A percentile compares a stretch with the other conserved stretches of the same genome.
phyloP scores from a whole-genome alignment of 2,113 vertebrate genomes.

The Pomatostomus ruficeps region DNA sequence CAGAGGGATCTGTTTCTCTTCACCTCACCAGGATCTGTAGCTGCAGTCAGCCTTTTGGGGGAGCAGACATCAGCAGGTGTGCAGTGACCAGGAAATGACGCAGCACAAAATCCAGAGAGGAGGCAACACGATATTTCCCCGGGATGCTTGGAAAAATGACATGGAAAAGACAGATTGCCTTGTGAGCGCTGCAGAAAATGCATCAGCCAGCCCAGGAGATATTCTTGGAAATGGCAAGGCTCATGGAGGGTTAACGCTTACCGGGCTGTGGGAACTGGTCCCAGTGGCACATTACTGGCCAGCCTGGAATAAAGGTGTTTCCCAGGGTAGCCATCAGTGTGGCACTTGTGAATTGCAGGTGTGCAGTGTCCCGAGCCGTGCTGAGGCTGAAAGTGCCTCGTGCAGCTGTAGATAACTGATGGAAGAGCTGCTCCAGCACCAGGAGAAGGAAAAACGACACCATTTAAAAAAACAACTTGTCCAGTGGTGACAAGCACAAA shows the following conservation, averaged over 20 bases:
- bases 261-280: neutral
- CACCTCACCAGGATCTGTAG: neutral
- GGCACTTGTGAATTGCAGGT: neutral
- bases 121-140: neutral
- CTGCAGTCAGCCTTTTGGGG: neutral
- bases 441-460: neutral
- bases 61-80: neutral
- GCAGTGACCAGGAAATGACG: neutral
- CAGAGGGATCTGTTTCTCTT: neutral
- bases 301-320: neutral
- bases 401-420: neutral
- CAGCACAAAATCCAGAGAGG: neutral
- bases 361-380: rapidly evolving
- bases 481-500: neutral
- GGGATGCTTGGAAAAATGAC: neutral
- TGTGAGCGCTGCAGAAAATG: neutral
- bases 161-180: neutral
- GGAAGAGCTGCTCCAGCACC: neutral
- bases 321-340: neutral
- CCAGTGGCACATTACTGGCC: neutral
- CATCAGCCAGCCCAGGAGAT: neutral
- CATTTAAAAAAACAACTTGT: neutral
- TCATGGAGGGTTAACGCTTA: neutral
- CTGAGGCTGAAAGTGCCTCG: neutral
- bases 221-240: neutral